Base-by-base conservation (phyloP, 1,140 invertebrate species). In the Magallana gigas region DNA sequence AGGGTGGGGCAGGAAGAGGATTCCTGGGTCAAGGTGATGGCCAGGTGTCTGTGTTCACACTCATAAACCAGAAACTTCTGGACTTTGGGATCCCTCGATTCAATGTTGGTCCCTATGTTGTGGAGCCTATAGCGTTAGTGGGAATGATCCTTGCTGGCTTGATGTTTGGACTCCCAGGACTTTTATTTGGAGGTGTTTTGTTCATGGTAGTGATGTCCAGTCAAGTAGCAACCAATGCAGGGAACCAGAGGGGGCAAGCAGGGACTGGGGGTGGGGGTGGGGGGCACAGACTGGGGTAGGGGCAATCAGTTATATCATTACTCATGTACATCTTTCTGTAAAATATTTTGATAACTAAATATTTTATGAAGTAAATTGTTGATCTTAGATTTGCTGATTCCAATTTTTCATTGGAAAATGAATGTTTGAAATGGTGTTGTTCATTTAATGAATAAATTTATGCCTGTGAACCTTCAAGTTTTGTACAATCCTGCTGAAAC, bases 111-210 rank as follows among this genome's bases (percentile, higher is more conserved):
- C 90, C 90, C 12, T 91, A 91, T 83, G 87, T 87, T 11, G 84
- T 93, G 57, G 92, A 93, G 59, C 92, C 92, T 18, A 90, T 93
- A 14, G 92, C 91, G 1, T 71, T 88, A 18, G 88, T 93, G 9
- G 92, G 90, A 11, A 90, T 92, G 85, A 57, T 92, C 14, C 18
- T 92, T 16, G 91, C 92, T 48, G 87, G 87, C n/a, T 48, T 93
- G 0, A 68, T 93, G 23, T 89, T 92, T 87, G 92, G 92, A 56
- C 14, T 93, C 8, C 88, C 86, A n/a, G 92, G 92, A 89, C 87
- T 93, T 16, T 82, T 93, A 14, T 91, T 93, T 89, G 92, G 89
- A 57, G 89, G 85, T 29, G 68, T 93, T 29, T 82, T 93, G 60
- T 93, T 92, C 88, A 85, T 89, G 83, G 91, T 93, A 9, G 85